phyloP scores from a whole-genome alignment of 2,113 vertebrate genomes.

The Hymenochirus boettgeri region DNA sequence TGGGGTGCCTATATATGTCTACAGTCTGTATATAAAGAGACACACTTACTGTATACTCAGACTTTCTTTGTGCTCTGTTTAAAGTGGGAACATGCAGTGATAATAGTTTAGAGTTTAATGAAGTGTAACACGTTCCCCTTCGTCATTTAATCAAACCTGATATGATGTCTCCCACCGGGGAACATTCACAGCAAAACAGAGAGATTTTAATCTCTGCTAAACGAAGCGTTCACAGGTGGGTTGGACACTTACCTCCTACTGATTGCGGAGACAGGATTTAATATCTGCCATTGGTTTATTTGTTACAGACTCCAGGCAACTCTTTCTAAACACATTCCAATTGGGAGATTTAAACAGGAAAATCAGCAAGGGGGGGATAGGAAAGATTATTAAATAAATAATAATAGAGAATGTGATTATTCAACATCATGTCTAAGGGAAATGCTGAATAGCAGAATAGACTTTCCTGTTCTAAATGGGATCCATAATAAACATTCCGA shows the following conservation, averaged over 20 bases:
- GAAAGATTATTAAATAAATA: neutral
- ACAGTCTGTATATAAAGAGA: too few relatives aligned
- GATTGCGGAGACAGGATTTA: conserved; percentile 24
- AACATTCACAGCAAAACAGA: conserved; percentile 45
- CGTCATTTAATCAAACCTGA: conserved; percentile 53
- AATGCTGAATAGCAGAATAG: too few relatives aligned
- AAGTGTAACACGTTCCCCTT: conserved; percentile 45
- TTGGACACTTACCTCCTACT: conserved; percentile 15
- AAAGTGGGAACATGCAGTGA: neutral
- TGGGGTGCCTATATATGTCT: too few relatives aligned
- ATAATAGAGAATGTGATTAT: too few relatives aligned
- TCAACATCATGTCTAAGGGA: too few relatives aligned
- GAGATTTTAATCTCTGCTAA: conserved; percentile 47
- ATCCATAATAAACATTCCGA: too few relatives aligned
- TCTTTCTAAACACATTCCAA: conserved; percentile 22
- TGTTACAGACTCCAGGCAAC: conserved; percentile 16
- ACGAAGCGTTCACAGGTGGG: conserved; percentile 34
- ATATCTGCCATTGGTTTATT: conserved; percentile 30
- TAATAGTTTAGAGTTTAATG: conserved; percentile 44
- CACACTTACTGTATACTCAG: too few relatives aligned
- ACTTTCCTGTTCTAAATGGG: too few relatives aligned
- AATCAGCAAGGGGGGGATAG: neutral
- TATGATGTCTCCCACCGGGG: conserved; percentile 45
- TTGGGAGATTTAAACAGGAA: conserved; percentile 6
- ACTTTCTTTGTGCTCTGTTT: too few relatives aligned